Conservation (phyloP, 1,140 invertebrate species). For the Atta cephalotes region DNA sequence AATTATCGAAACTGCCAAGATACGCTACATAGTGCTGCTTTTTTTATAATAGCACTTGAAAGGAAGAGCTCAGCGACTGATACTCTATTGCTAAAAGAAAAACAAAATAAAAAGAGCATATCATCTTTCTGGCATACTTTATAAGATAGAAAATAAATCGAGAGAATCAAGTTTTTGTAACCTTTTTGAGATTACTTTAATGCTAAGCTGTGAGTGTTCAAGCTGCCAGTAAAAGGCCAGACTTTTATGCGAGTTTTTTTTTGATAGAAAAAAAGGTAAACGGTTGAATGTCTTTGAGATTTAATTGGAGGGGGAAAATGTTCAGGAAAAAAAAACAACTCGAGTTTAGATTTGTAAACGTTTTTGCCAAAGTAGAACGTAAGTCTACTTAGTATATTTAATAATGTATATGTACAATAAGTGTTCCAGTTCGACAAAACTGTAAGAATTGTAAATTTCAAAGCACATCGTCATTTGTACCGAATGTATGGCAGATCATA, state of each 20-base stretch:
- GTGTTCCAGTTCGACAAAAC: conserved; percentile 73
- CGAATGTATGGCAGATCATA: conserved; percentile 69
- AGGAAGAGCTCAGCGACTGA: conserved; percentile 57
- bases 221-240: conserved; percentile 70
- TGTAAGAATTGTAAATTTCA: conserved; percentile 80
- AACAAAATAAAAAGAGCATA: conserved; percentile 63
- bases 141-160: conserved; percentile 63
- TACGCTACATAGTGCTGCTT: conserved; percentile 58
- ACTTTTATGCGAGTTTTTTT: conserved; percentile 71
- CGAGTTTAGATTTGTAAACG: conserved; percentile 76
- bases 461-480: conserved; percentile 72
- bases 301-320: conserved; percentile 62
- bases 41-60: conserved; percentile 48
- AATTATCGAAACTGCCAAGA: conserved; percentile 75
- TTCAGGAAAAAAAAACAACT: conserved; percentile 50
- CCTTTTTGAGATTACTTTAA: conserved; percentile 77
- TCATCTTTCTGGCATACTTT: conserved; percentile 74
- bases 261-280: conserved; percentile 48
- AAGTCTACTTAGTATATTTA: conserved; percentile 79
- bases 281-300: conserved; percentile 43
- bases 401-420: conserved; percentile 78
- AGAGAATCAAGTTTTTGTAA: conserved; percentile 66
- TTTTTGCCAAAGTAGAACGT: conserved; percentile 79
- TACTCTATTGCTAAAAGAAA: conserved; percentile 14
- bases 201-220: conserved; percentile 64